Conservation (phyloP, 2,113 vertebrate species). For the Psilopsiagon aymara region DNA sequence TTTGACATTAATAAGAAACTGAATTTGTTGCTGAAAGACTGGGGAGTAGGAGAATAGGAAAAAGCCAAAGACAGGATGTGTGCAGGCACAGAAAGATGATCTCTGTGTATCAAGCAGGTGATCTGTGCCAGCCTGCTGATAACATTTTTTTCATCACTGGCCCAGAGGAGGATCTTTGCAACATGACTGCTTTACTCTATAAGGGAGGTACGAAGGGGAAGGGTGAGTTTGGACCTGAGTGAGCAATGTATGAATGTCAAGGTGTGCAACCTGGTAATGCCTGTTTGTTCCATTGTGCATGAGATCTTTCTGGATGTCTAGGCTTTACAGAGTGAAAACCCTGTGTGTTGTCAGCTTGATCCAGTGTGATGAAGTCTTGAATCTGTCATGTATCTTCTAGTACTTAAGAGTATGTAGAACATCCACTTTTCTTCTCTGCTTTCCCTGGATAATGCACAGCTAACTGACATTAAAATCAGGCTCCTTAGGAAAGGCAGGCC, state of each 20-base stretch:
- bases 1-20: background rate
- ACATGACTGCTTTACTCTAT: background rate
- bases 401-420: background rate
- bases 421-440: background rate
- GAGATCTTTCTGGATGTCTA: background rate
- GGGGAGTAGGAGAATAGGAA: background rate
- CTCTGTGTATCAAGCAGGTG: background rate
- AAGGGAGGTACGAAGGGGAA: background rate
- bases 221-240: background rate
- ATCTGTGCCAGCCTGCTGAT: background rate
- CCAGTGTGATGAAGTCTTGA: background rate
- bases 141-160: background rate
- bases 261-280: background rate
- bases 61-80: background rate
- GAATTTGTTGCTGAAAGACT: accelerated
- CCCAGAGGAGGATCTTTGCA: background rate
- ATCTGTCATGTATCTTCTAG: background rate
- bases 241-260: background rate
- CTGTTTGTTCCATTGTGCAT: background rate
- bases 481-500: background rate
- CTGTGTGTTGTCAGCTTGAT: background rate
- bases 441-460: background rate
- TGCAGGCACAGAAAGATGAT: background rate
- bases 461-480: background rate
- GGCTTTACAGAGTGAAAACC: background rate